These are phyloP conservation scores for Ochotona princeps DNA, from an alignment of 2,113 vertebrate species.

Conservation along the genomic window DNA sequence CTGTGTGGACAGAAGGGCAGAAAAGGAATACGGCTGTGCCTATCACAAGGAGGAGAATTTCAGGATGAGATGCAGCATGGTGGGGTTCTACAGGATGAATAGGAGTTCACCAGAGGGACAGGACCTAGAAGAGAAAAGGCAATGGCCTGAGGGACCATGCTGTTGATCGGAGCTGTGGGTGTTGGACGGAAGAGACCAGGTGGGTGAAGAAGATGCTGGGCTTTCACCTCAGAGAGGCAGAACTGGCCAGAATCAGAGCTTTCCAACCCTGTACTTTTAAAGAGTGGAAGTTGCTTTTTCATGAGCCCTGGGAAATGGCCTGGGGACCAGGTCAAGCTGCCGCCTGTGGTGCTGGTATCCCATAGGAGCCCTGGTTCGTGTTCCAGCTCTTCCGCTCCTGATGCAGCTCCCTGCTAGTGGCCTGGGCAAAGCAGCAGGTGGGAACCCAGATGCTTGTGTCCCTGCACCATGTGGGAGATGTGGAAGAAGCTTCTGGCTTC, in stretches of 20 bases:
- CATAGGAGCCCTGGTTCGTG: too few relatives aligned
- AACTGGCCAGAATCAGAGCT: neutral
- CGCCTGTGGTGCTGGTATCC: too few relatives aligned
- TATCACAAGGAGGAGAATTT: neutral
- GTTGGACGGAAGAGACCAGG: neutral
- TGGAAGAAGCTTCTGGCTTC: too few relatives aligned
- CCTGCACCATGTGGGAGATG: too few relatives aligned
- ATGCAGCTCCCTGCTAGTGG: too few relatives aligned
- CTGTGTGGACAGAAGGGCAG: neutral
- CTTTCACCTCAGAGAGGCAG: neutral
- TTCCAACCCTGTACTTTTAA: neutral
- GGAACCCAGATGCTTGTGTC: too few relatives aligned
- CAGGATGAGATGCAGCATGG: neutral
- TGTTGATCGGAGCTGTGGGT: neutral
- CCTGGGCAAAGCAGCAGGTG: too few relatives aligned
- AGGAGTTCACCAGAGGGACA: neutral
- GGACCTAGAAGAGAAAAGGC: neutral
- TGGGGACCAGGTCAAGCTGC: too few relatives aligned
- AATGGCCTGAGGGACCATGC: neutral
- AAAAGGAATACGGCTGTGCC: neutral
- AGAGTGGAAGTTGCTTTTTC: neutral
- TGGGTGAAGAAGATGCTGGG: neutral
- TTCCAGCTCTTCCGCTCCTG: too few relatives aligned
- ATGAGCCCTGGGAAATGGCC: neutral
- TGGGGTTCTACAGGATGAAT: neutral